phyloP scores from a whole-genome alignment of 2,113 vertebrate species.

The Nothocercus nigrocapillus region DNA sequence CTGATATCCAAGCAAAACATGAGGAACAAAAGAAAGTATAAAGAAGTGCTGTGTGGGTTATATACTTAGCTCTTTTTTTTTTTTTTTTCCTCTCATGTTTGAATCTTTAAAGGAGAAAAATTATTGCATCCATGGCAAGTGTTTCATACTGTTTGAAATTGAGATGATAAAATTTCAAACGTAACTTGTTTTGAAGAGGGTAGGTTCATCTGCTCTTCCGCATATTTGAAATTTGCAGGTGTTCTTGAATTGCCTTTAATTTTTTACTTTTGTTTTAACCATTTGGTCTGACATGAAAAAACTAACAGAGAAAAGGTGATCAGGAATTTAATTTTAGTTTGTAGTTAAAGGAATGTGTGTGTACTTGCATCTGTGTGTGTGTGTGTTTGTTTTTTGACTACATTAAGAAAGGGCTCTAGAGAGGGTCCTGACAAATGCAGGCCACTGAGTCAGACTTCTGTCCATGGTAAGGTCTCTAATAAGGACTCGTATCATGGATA shows the following conservation, averaged over 20 bases:
- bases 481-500: not conserved
- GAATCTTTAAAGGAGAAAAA: not conserved
- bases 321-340: not conserved
- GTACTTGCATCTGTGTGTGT: not conserved
- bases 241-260: not conserved
- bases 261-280: not conserved
- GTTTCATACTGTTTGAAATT: not conserved
- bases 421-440: not conserved
- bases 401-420: not conserved
- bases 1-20: not conserved
- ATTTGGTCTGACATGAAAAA: not conserved
- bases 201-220: not conserved
- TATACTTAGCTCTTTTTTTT: not conserved
- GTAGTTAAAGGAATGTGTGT: not conserved
- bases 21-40: not conserved
- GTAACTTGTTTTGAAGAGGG: not conserved
- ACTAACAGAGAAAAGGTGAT: not conserved
- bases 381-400: not conserved
- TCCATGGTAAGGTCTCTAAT: not conserved
- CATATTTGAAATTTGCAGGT: not conserved
- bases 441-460: not conserved
- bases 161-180: not conserved
- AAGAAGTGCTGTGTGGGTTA: not conserved
- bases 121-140: not conserved
- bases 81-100: not conserved